phyloP scores from a whole-genome alignment of 2,113 vertebrate species.

The Carettochelys insculpta region DNA sequence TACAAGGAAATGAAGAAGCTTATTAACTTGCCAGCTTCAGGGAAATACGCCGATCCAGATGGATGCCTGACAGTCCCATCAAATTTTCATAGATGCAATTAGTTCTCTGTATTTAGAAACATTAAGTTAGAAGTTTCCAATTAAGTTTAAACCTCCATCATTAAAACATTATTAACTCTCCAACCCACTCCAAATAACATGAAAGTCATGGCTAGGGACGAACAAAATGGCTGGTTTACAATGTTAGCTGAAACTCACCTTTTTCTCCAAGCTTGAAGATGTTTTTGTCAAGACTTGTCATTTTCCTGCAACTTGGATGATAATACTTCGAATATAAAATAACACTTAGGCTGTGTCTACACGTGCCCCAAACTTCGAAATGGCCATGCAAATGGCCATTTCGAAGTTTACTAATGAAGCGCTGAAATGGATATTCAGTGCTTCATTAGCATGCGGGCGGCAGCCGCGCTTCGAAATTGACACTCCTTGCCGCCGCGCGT shows the following conservation, averaged over 20 bases:
- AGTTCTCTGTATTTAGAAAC: constrained; percentile 54
- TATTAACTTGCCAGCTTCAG: constrained; percentile 38
- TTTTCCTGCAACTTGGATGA: background rate
- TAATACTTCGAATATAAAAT: background rate
- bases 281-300: background rate
- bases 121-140: constrained; percentile 56
- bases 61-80: constrained; percentile 57
- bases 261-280: rapidly evolving
- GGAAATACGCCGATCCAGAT: constrained; percentile 49
- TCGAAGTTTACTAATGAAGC: too few species aligned
- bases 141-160: constrained; percentile 40
- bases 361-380: too few species aligned
- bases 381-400: too few species aligned
- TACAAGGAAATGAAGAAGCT: constrained; percentile 51
- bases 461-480: too few species aligned
- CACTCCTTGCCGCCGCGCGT: too few species aligned
- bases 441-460: too few species aligned
- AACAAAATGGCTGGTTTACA: constrained; percentile 26
- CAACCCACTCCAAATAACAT: constrained; percentile 24
- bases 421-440: too few species aligned
- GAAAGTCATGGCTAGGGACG: constrained; percentile 14
- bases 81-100: constrained; percentile 65
- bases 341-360: too few species aligned
- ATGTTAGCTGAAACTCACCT: background rate
- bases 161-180: constrained; percentile 54